A percentile compares a stretch with the other conserved stretches of the same genome.
Evolutionary conservation across 2,113 vertebrate genomes (phyloP).

Genomic region (Entelurus aequoreus): DNA sequence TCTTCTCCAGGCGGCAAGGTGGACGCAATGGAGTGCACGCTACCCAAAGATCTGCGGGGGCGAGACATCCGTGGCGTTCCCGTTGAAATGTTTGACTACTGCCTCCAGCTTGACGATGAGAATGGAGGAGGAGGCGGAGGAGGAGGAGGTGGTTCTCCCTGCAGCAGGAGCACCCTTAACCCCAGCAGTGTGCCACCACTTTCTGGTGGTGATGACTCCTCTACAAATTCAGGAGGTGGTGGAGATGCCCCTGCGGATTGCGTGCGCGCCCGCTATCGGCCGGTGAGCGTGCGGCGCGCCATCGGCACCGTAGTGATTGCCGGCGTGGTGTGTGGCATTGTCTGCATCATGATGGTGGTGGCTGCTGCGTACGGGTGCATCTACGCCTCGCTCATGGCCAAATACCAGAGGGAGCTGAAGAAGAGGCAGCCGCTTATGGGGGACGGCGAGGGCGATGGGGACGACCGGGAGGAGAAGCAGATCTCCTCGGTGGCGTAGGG

Average conservation of each 20-base stretch:
- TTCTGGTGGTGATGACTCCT: slow-evolving; percentile 62
- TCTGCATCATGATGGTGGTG: slow-evolving; percentile 99
- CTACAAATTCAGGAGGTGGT: slow-evolving; percentile 64
- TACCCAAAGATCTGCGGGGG: slow-evolving; percentile 94
- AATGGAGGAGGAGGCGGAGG: slow-evolving; percentile 70
- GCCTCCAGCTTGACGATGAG: slow-evolving; percentile 90
- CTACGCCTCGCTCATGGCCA: slow-evolving; percentile 98
- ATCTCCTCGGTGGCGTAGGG: slow-evolving; percentile 92
- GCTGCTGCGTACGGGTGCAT: slow-evolving; percentile 96
- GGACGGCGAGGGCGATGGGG: slow-evolving; percentile 84
- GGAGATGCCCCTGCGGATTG: slow-evolving; percentile 61
- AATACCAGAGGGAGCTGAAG: slow-evolving; percentile 96
- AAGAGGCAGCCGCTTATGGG: slow-evolving; percentile 96
- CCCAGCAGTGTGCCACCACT: slow-evolving; percentile 43
- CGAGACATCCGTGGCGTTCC: slow-evolving; percentile 92
- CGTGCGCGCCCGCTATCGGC: slow-evolving; percentile 82
- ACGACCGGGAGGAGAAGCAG: slow-evolving; percentile 90
- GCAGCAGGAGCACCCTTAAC: slow-evolving; percentile 64
- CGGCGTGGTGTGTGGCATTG: slow-evolving; percentile 92
- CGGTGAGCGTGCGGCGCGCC: slow-evolving; percentile 88
- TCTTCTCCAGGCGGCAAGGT: slow-evolving; percentile 82
- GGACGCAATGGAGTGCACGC: slow-evolving; percentile 92
- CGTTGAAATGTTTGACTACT: slow-evolving; percentile 99
- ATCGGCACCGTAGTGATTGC: slow-evolving; percentile 96
- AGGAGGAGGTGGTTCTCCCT: slow-evolving; percentile 73